Evolutionary conservation across 2,888 invertebrate species (phyloP).

Genomic region (Dolichomitus sp.): DNA sequence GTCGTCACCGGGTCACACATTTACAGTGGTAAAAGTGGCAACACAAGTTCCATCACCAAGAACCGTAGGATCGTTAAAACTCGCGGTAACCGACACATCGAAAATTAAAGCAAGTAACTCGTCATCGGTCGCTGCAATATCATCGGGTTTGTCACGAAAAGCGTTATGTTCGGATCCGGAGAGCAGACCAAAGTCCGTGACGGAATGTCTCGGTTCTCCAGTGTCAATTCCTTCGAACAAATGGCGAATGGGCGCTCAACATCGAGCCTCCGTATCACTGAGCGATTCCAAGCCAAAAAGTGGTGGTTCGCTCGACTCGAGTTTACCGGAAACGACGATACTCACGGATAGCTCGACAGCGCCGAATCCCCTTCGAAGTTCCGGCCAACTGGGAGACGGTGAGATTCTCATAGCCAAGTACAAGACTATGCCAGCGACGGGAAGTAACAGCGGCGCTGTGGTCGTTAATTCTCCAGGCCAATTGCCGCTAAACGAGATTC

Average conservation of each 20-base stretch:
- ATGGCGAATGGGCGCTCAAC: conserved; percentile 83
- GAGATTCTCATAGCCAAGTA: conserved; percentile 86
- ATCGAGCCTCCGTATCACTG: conserved; percentile 74
- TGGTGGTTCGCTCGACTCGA: conserved; percentile 24
- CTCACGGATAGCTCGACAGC: conserved; percentile 88
- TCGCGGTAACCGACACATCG: conserved; percentile 64
- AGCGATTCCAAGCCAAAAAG: conserved; percentile 70
- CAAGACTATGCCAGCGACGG: conserved; percentile 89
- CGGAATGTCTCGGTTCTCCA: conserved; percentile 79
- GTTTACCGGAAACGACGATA: conserved; percentile 82
- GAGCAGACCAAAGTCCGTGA: conserved; percentile 80
- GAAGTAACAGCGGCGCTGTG: conserved; percentile 80
- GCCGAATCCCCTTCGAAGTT: conserved; percentile 87
- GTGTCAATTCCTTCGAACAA: conserved; percentile 77
- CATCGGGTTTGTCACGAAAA: conserved; percentile 66
- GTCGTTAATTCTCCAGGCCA: conserved; percentile 83
- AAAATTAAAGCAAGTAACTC: conserved; percentile 57
- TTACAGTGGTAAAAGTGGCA: conserved; percentile 67
- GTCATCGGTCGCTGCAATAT: conserved; percentile 25
- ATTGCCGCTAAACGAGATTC: conserved; percentile 89
- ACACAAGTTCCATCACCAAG: conserved; percentile 19
- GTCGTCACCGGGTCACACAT: conserved; percentile 66
- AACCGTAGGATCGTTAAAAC: conserved; percentile 48
- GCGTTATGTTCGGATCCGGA: conserved; percentile 72
- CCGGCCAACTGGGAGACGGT: conserved; percentile 77